Evolutionary conservation across 2,797 vertebrate species (phyloP), one percentile per base, ranked within the genome.

Genomic region (Xiphorhynchus erythropygius): DNA sequence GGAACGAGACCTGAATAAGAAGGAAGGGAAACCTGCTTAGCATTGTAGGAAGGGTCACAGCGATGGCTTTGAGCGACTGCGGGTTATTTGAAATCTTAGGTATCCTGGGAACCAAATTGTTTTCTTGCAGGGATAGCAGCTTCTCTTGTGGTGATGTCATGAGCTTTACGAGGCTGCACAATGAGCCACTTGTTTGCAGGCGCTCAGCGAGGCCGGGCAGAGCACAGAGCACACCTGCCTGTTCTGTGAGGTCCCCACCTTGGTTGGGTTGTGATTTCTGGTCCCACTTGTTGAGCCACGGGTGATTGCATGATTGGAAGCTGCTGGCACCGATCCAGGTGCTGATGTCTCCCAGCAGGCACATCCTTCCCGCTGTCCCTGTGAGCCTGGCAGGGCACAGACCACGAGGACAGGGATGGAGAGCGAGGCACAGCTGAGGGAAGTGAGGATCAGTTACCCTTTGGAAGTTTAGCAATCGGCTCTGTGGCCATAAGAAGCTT

Each of bases 31-130:
- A 78, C 80, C 56, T 91, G 27, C 39, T 83, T 80, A 30, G 92
- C 63, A 70, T 75, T 95, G 75, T 85, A 78, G 56, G 67, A 60
- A 91, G 93, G 89, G 73, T 92, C 82, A 24, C 33, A 39, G 53
- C 39, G 4, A 53, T 39, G 70, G 68, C 80, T 96, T 93, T 90
- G 32, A 94, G 70, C 80, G 69, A 64, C 81, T 87, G 44, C 2
- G 13, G 73, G 35, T 82, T 92, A 41, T 92, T 95, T 93, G 71
- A 94, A 96, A 84, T 92, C 84, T 49, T 71, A 32, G 18, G 60
- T 96, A 84, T 82, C 90, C 92, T 94, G 96, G 96, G 97, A 97
- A 97, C 97, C 91, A 65, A 73, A 84, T 71, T 47, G 86, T 2
- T 92, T 95, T 95, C 87, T 91, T 47, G 64, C 90, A 89, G 6